Evolutionary conservation across 2,888 invertebrate species (phyloP), one percentile per base, ranked within the genome.

Genomic region (Hirudinaria manillensis): DNA sequence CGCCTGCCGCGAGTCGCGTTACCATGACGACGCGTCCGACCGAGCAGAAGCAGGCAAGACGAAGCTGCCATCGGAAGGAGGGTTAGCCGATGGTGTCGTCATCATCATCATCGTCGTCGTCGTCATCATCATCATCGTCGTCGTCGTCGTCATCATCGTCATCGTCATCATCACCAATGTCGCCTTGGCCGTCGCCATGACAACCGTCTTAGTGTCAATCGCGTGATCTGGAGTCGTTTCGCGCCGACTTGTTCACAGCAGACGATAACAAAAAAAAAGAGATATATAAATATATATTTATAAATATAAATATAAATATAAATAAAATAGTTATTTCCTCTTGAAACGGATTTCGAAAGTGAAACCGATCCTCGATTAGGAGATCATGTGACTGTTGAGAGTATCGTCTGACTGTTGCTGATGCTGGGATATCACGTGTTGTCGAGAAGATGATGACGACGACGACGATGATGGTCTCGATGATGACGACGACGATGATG

Each of bases 241-340:
- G 3, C 82, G 81, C 13, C 29, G 53, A 24, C 67, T 55, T 74
- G 80, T 79, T 19, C 81, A 80, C 66, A 82, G 78, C 66, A 80
- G 10, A 3, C 36, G 3, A 3, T 6, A 3, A 3, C 10, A 36
- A 3, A 36, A 36, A 36, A 36, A 6, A n/a, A n/a, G n/a, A n/a
- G n/a, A n/a, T n/a, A n/a, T n/a, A n/a, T n/a, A n/a, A n/a, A n/a
- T n/a, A n/a, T n/a, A n/a, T n/a, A n/a, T n/a, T n/a, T n/a, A n/a
- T n/a, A n/a, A n/a, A n/a, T n/a, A n/a, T n/a, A n/a, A n/a, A n/a
- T n/a, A n/a, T n/a, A n/a, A n/a, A n/a, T n/a, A n/a, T n/a, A n/a
- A n/a, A n/a, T n/a, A n/a, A n/a, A n/a, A n/a, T n/a, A n/a, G n/a
- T n/a, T n/a, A n/a, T 36, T 36, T 36, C 36, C 36, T 36, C 36